Percentiles rank a stretch among this genome's conserved stretches.
Evolutionary conservation across 23 tunicate species (phyloP).

Genomic region (Styela clava): DNA sequence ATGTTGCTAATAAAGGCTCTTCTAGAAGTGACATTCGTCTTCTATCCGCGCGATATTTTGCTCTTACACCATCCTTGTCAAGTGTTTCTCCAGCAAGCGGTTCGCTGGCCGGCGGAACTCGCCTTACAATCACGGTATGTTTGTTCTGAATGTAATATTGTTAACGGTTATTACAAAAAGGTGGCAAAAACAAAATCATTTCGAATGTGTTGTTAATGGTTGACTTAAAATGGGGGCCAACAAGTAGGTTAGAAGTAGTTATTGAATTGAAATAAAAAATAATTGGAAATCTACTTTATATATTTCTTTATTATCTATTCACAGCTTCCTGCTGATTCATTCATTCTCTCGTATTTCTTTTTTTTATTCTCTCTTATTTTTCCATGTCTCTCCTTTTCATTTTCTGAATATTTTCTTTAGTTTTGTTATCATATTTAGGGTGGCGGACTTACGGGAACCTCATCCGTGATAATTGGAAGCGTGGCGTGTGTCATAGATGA

Average conservation of each 20-base stretch:
- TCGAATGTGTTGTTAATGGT: no score
- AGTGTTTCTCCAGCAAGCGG: slow-evolving; percentile 36
- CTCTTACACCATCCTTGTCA: slow-evolving; percentile 19
- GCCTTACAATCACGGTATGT: slow-evolving; percentile 35
- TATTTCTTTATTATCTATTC: no score
- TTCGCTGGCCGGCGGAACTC: slow-evolving; percentile 63
- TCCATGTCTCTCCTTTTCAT: background rate
- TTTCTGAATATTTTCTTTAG: background rate
- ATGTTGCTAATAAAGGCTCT: slow-evolving; percentile 10
- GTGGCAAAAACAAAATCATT: no score
- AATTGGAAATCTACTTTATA: no score
- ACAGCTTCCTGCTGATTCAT: no score
- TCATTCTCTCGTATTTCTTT: background rate
- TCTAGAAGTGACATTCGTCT: background rate
- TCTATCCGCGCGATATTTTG: background rate
- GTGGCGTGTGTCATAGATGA: slow-evolving; percentile 9
- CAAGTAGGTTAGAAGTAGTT: no score
- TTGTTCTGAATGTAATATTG: no score
- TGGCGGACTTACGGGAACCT: slow-evolving; percentile 16
- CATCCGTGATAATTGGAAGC: slow-evolving; percentile 27
- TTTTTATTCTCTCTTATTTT: background rate
- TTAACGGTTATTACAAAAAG: no score
- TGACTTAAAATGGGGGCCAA: no score
- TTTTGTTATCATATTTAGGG: slow-evolving; percentile 15
- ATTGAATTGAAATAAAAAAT: no score